Base-by-base conservation (phyloP, 2,888 invertebrate genomes). In the Portevinia maculata region DNA sequence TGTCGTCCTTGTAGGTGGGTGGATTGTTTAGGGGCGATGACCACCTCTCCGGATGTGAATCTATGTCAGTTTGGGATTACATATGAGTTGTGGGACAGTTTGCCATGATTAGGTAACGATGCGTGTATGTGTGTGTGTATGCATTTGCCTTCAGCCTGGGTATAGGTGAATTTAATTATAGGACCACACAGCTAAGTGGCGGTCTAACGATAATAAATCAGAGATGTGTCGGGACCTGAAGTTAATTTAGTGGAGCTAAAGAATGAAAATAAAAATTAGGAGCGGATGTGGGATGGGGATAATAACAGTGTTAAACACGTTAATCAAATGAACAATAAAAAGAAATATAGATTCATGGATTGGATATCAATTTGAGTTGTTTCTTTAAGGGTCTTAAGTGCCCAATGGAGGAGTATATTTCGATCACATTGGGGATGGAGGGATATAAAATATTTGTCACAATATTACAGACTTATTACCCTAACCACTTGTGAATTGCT, bases 141-240 rank as follows among this genome's bases (percentile, higher is more conserved):
- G n/a, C n/a, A n/a, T n/a, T n/a, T n/a, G n/a, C n/a, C 11, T 71
- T 52, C 55, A 59, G 69, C 44, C 28, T 41, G 41, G 62, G 64
- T 65, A 53, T 64, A 76, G 76, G 78, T 83, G 76, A 60, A 71
- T 71, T 83, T 83, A 83, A 83, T 83, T 78, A 83, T 71, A 30
- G 71, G 60, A 78, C 78, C 65, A 30, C 39, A 53, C 48, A 46
- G 59, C 59, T 83, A 78, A 78, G 78, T 78, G 76, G 83, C 67
- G 60, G 67, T 34, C 67, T 48, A 73, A 50, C 44, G 78, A 57
- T 55, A 67, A 83, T 83, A 83, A 78, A 83, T 83, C 83, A 83
- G 53, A 78, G 78, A 62, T 73, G 53, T 83, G 83, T 83, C 83
- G 73, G 62, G 65, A 76, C 60, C 83, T 78, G 78, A 78, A 83